phyloP scores from a whole-genome alignment of 1,140 invertebrate genomes.

The Augochlora pura region DNA sequence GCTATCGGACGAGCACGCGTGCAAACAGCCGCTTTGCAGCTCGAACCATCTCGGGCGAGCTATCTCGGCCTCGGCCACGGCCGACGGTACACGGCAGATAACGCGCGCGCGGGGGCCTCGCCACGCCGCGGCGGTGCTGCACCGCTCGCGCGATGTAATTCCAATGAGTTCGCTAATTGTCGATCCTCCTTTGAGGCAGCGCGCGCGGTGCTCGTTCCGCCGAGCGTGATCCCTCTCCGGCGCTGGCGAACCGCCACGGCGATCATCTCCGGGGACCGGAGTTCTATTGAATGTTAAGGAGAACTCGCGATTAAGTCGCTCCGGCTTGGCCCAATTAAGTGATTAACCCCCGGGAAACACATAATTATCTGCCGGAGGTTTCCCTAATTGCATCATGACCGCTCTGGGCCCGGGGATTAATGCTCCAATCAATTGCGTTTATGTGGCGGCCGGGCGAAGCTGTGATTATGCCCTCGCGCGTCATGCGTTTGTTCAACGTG shows the following conservation, averaged over 20 bases:
- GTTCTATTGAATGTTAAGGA: neutral
- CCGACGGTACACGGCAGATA: neutral
- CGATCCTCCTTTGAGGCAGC: neutral
- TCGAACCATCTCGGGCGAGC: conserved; percentile 19
- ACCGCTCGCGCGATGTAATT: conserved; percentile 23
- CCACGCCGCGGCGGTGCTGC: no score
- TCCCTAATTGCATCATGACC: no score
- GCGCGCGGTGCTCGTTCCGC: neutral
- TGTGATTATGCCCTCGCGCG: no score
- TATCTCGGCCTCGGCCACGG: neutral
- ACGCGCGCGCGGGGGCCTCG: neutral
- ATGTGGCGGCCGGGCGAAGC: no score
- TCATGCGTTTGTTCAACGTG: no score
- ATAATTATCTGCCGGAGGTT: no score
- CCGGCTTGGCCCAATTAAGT: no score
- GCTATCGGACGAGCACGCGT: conserved; percentile 44
- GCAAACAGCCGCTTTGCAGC: conserved; percentile 45
- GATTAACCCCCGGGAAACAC: no score
- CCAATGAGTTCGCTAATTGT: conserved; percentile 19
- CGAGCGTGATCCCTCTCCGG: neutral
- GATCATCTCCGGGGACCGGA: no score
- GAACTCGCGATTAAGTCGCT: neutral
- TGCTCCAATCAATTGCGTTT: no score
- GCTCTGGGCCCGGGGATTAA: no score
- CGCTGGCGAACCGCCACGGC: no score